These are phyloP conservation scores for Prunella himalayana DNA, from an alignment of 2,113 vertebrate genomes.

Conservation along the genomic window DNA sequence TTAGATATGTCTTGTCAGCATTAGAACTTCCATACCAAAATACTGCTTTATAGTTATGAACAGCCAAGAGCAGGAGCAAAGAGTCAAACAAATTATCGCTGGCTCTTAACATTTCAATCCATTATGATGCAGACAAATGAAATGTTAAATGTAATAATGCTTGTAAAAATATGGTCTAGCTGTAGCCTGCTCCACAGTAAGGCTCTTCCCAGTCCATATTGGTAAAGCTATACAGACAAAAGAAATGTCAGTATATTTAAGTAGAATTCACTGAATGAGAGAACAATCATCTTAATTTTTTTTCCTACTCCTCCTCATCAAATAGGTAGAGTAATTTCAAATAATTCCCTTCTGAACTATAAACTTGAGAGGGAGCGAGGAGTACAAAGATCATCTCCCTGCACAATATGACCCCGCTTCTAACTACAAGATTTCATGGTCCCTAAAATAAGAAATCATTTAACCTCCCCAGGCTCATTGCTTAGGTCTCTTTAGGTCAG, in stretches of 20 bases:
- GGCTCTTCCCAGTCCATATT: not conserved
- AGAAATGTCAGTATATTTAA: not conserved
- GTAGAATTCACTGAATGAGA: not conserved
- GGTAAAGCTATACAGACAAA: not conserved
- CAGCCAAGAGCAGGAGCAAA: not conserved
- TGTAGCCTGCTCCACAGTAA: not conserved
- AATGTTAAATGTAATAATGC: not conserved
- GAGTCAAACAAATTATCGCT: not conserved
- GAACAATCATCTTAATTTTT: not conserved
- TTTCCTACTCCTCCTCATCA: not conserved
- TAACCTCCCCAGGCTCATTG: not conserved
- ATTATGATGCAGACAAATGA: not conserved
- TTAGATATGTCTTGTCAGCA: not conserved
- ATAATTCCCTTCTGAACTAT: not conserved
- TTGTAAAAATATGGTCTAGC: not conserved
- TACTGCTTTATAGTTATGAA: not conserved
- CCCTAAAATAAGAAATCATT: conserved; percentile 21
- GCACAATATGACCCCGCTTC: not conserved
- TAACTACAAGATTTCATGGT: not conserved
- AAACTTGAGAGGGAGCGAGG: not conserved
- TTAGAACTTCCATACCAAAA: not conserved
- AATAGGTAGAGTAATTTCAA: not conserved
- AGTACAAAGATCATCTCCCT: not conserved
- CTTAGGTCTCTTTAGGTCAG: not conserved
- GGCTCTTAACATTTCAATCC: not conserved